A percentile compares a stretch with the other conserved stretches of the same genome.
These are phyloP conservation scores for Quadroppia sp. DNA, from an alignment of 2,888 invertebrate genomes.

Conservation along the genomic window DNA sequence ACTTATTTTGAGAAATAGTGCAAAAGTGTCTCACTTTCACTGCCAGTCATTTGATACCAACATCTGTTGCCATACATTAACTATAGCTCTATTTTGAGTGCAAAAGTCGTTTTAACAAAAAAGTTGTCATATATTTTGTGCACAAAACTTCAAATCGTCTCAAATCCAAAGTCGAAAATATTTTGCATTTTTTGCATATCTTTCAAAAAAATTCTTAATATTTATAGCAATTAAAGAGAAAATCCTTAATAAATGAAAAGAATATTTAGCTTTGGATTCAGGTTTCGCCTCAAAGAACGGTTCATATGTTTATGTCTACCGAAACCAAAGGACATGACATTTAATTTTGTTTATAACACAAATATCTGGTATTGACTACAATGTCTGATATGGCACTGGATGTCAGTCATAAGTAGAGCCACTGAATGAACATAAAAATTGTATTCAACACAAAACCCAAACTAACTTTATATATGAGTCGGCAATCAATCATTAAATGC, in stretches of 20 bases:
- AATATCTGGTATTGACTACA: not conserved
- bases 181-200: no score
- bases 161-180: no score
- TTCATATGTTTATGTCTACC: no score
- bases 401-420: not conserved
- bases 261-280: no score
- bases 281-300: no score
- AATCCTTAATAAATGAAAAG: no score
- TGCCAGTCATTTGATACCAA: not conserved
- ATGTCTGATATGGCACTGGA: not conserved
- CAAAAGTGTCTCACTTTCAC: not conserved
- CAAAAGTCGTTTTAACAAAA: no score
- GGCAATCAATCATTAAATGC: constrained; percentile 28
- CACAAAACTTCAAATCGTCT: no score
- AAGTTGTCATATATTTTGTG: no score
- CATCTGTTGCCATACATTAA: constrained; percentile 15
- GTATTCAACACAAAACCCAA: not conserved
- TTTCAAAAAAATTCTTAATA: no score
- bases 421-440: not conserved
- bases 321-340: not conserved
- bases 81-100: no score
- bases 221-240: no score
- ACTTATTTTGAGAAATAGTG: not conserved
- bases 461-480: not conserved
- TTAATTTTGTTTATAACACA: not conserved